Base-by-base conservation (phyloP, 1,140 invertebrate genomes). In the Drosophila serrata region DNA sequence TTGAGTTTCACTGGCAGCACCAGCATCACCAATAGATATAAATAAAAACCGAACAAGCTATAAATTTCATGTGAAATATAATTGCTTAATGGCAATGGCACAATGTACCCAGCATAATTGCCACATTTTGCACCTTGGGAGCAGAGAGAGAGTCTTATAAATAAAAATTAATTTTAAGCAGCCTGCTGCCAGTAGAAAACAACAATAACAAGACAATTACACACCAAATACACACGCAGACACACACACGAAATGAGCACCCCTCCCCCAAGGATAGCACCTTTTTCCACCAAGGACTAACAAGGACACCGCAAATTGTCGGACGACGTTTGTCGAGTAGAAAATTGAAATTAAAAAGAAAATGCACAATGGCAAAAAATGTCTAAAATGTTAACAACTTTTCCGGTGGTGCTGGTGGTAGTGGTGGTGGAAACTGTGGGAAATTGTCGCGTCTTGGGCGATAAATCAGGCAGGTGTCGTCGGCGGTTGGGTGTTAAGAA, bases 381-480 rank as follows among this genome's bases (percentile, higher is more conserved):
- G 55, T 68, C 68, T 64, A 75, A 88, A 82, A 80, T 88, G 84
- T 82, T 88, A 88, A 82, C 84, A 88, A 88, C 73, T 80, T 88
- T 85, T 67, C 68, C 33, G 51, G 51, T 19, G 39, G n/a, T n/a
- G n/a, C n/a, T n/a, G n/a, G n/a, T n/a, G n/a, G n/a, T n/a, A n/a
- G n/a, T n/a, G n/a, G 3, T 13, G 49, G 35, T 70, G 48, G 60
- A 59, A 64, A 69, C 81, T 90, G 72, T 81, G 81, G 84, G 81
- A 88, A 90, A 90, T 90, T 88, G 81, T 90, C 85, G 77, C 77
- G 77, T 81, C 87, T 85, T 79, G 74, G 58, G 86, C 75, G 49
- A 90, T 90, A 90, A 90, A 90, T 90, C 85, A 90, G 69, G 78
- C 78, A 90, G 78, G 85, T 90, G 85, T 90, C 85, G 81, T 87